Base-by-base conservation (phyloP, 1,140 invertebrate species). In the Drosophila pseudoananassae region DNA sequence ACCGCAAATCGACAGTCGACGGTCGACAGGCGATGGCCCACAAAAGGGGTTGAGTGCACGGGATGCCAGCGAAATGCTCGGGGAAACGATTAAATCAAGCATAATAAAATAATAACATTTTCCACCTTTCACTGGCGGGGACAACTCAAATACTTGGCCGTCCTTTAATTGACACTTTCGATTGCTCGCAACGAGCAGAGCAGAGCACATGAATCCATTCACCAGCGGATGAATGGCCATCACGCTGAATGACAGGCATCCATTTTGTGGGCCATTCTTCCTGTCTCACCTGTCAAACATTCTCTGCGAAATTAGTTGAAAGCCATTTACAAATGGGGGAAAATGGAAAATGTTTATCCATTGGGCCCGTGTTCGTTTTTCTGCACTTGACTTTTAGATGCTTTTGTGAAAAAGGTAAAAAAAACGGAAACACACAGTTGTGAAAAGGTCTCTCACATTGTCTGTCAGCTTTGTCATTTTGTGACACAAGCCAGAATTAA, bases 101-200 rank as follows among this genome's bases (percentile, higher is more conserved):
- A 76, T 76, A 83, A 83, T 78, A 78, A 83, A 83, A 83, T 83
- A 71, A 71, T 78, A 83, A 69, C 45, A 55, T 61, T 59, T 66
- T 57, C 40, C 31, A 43, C 15, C 52, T 58, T 52, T 36, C 20
- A 59, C 27, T 33, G 54, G 45, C 27, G 45, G 40, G 29, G 20
- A 49, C 46, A 57, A 47, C 55, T 54, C 78, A 79, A 69, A 76
- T 75, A 66, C 38, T 55, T 50, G 61, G 69, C 74, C 55, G 59
- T 55, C 40, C 70, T 54, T 82, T 87, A 87, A 85, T 85, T 85
- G 82, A 87, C 82, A 85, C 82, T 85, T 85, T 85, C 78, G 74
- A 82, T 78, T 85, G 70, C 82, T 58, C 33, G 73, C 29, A 43
- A 43, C 40, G 40, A 15, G 20, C 20, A 20, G 40, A 15, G 20